Conservation (phyloP, 1,140 invertebrate species). For the Littorina saxatilis region DNA sequence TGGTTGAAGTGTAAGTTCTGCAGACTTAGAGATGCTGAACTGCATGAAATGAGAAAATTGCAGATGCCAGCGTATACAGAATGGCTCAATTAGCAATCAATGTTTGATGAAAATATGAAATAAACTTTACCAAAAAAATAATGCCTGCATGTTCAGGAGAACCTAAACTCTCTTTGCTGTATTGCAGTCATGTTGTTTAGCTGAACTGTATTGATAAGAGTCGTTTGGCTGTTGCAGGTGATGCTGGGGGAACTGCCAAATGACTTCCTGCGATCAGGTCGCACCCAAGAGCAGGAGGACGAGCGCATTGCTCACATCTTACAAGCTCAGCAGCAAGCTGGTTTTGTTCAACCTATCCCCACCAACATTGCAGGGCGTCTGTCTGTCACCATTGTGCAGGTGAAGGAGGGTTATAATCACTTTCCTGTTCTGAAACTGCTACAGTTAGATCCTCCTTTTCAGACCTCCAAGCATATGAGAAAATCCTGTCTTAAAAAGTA, state of each 20-base stretch:
- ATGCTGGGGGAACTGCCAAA: slow-evolving; percentile 87
- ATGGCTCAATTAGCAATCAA: too few species aligned
- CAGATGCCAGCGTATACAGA: too few species aligned
- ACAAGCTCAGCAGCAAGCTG: slow-evolving; percentile 84
- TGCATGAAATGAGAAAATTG: too few species aligned
- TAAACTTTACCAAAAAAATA: background rate
- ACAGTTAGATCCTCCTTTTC: too few species aligned
- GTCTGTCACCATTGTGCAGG: slow-evolving; percentile 89
- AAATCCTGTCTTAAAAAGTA: too few species aligned
- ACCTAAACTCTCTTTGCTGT: background rate
- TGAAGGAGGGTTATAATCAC: slow-evolving; percentile 60
- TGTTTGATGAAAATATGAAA: background rate
- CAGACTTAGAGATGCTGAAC: too few species aligned
- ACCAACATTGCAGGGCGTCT: slow-evolving; percentile 84
- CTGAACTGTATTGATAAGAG: too few species aligned
- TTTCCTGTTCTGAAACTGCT: too few species aligned
- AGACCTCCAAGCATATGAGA: too few species aligned
- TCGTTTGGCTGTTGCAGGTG: slow-evolving; percentile 65
- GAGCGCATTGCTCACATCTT: slow-evolving; percentile 87
- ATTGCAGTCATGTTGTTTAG: background rate
- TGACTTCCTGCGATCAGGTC: slow-evolving; percentile 85
- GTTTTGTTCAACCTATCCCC: slow-evolving; percentile 75
- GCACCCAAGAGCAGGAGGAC: slow-evolving; percentile 83
- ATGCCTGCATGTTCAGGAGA: background rate
- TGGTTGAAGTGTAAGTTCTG: too few species aligned